Conservation (phyloP, 2,797 vertebrate species). For the Eutrigla gurnardus region DNA sequence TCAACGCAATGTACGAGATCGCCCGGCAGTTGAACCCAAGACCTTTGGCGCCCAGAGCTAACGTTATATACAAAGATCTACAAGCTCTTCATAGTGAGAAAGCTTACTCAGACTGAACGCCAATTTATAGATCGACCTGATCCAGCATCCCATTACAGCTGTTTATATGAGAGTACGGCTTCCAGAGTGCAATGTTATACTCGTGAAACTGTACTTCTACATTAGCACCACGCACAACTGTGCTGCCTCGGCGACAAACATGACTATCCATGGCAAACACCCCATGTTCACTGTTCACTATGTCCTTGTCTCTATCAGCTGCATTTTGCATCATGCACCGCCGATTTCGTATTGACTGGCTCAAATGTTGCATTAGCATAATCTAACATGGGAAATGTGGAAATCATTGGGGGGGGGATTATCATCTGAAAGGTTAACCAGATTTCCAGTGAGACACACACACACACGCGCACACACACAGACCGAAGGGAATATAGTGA, state of each 20-base stretch:
- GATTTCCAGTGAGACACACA: constrained; percentile 35
- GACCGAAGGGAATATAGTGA: constrained; percentile 7
- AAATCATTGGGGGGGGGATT: constrained; percentile 65
- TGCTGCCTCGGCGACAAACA: not conserved
- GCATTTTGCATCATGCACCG: constrained; percentile 5
- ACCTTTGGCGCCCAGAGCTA: constrained; percentile 89
- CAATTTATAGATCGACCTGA: not conserved
- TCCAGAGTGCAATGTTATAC: not conserved
- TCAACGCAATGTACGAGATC: constrained; percentile 70
- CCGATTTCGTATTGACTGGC: constrained; percentile 41
- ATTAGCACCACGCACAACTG: not conserved
- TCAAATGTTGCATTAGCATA: constrained; percentile 81
- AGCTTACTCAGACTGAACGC: not conserved
- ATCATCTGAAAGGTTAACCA: constrained; percentile 76
- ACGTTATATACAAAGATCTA: constrained; percentile 73
- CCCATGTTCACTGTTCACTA: not conserved
- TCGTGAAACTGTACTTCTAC: not conserved
- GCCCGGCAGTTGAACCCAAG: constrained; percentile 89
- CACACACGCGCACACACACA: constrained; percentile 14
- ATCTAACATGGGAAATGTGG: constrained; percentile 62
- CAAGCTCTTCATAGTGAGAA: not conserved
- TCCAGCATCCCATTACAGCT: not conserved
- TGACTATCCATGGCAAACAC: not conserved
- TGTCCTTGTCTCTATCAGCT: constrained; percentile 6
- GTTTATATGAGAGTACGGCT: not conserved